These are phyloP conservation scores for Epirrhoe alternata DNA, from an alignment of 2,888 invertebrate species.

Conservation along the genomic window DNA sequence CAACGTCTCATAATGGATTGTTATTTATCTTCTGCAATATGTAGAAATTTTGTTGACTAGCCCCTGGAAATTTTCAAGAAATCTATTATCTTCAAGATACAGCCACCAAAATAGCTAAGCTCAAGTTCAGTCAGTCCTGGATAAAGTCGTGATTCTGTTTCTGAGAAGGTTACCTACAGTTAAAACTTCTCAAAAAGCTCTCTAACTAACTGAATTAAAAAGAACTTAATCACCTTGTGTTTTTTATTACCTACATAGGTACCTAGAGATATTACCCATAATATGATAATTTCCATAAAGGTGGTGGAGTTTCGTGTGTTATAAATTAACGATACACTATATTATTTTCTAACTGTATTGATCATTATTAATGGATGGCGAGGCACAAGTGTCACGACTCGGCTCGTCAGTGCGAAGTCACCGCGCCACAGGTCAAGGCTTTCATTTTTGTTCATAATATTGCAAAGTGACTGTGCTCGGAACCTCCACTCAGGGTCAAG, in stretches of 20 bases:
- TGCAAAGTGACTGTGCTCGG: slow-evolving; percentile 57
- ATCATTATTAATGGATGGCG: slow-evolving; percentile 49
- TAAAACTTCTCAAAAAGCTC: not conserved
- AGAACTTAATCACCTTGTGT: too few species aligned
- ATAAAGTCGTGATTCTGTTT: slow-evolving; percentile 5
- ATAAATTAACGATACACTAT: not conserved
- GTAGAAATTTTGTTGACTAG: too few species aligned
- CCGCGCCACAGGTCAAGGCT: slow-evolving; percentile 56
- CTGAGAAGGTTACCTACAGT: not conserved
- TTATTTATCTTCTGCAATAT: too few species aligned
- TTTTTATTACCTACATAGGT: too few species aligned
- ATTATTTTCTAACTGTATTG: slow-evolving; percentile 36
- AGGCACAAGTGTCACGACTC: slow-evolving; percentile 57
- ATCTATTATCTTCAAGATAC: too few species aligned
- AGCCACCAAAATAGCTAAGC: too few species aligned
- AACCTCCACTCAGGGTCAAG: slow-evolving; percentile 53
- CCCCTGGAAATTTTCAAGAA: too few species aligned
- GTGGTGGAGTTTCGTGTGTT: not conserved
- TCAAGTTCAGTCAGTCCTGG: too few species aligned
- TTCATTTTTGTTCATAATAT: slow-evolving; percentile 53
- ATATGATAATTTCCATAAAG: not conserved
- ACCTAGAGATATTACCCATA: too few species aligned
- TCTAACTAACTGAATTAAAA: too few species aligned
- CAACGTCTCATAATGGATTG: too few species aligned
- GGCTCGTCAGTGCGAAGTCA: slow-evolving; percentile 38